These are phyloP conservation scores for Leptopilina drosophilae DNA, from an alignment of 2,888 invertebrate species.

Conservation along the genomic window DNA sequence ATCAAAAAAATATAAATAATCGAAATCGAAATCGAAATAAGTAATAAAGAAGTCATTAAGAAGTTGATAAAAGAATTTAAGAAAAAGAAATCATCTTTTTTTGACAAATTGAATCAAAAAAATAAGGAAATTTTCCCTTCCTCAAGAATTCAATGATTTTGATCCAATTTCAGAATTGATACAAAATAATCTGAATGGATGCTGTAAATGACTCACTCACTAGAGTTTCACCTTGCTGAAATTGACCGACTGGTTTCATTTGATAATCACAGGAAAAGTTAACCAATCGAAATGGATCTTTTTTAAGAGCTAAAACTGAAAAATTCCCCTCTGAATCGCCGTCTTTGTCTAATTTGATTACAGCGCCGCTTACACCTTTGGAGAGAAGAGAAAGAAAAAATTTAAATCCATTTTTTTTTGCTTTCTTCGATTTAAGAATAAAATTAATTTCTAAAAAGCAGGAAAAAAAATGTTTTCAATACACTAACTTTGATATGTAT, in stretches of 20 bases:
- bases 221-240: constrained; percentile 87
- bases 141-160: background rate
- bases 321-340: constrained; percentile 99
- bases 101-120: too few relatives aligned
- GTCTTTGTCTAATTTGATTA: constrained; percentile 92
- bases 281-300: constrained; percentile 76
- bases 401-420: background rate
- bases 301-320: constrained; percentile 91
- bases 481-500: constrained; percentile 91
- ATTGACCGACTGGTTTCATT: constrained; percentile 91
- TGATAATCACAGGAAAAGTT: constrained; percentile 86
- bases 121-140: too few relatives aligned
- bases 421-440: background rate
- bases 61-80: too few relatives aligned
- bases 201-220: constrained; percentile 83
- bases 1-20: too few relatives aligned
- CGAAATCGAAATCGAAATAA: too few relatives aligned
- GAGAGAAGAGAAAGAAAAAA: constrained; percentile 47
- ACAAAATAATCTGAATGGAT: constrained; percentile 53
- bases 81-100: too few relatives aligned
- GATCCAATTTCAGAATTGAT: background rate
- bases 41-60: too few relatives aligned
- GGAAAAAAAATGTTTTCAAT: too few relatives aligned
- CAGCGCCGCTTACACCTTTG: constrained; percentile 94
- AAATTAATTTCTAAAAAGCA: too few relatives aligned